phyloP scores from a whole-genome alignment of 2,113 vertebrate genomes.

The Lepus europaeus region DNA sequence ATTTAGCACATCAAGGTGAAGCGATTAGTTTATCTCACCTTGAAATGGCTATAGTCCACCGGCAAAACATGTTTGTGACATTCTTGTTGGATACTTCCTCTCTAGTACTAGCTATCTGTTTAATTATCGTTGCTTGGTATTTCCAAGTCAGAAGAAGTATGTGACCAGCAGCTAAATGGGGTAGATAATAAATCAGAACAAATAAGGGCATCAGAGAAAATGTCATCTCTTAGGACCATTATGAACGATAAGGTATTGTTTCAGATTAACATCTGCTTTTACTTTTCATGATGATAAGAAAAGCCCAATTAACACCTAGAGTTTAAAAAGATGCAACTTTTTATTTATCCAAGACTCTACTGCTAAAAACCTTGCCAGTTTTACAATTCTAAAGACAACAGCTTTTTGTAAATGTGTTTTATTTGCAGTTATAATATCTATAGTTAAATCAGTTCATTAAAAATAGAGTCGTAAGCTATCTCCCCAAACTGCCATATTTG shows the following conservation, averaged over 20 bases:
- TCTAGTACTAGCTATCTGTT: slow-evolving; percentile 58
- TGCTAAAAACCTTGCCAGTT: slow-evolving; percentile 82
- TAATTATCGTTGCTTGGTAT: slow-evolving; percentile 55
- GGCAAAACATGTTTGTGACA: slow-evolving; percentile 54
- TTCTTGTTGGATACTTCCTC: slow-evolving; percentile 57
- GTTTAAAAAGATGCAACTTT: slow-evolving; percentile 77
- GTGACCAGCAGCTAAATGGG: slow-evolving; percentile 71
- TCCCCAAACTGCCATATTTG: slow-evolving; percentile 66
- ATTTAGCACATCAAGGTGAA: slow-evolving; percentile 83
- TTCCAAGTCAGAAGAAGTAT: slow-evolving; percentile 72
- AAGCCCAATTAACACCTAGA: slow-evolving; percentile 76
- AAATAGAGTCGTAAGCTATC: slow-evolving; percentile 81
- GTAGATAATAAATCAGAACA: slow-evolving; percentile 65
- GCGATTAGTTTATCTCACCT: slow-evolving; percentile 70
- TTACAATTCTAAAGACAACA: slow-evolving; percentile 84
- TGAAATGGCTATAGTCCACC: slow-evolving; percentile 70
- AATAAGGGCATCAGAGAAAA: slow-evolving; percentile 70
- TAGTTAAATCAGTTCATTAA: slow-evolving; percentile 84
- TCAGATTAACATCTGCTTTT: slow-evolving; percentile 77
- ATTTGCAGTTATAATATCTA: slow-evolving; percentile 82
- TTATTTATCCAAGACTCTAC: slow-evolving; percentile 74
- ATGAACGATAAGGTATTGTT: slow-evolving; percentile 54
- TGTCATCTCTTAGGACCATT: slow-evolving; percentile 41
- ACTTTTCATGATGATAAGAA: slow-evolving; percentile 72
- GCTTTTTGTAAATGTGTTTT: slow-evolving; percentile 82